Evolutionary conservation across 2,113 vertebrate genomes (phyloP).

Genomic region (Mungos mungo): DNA sequence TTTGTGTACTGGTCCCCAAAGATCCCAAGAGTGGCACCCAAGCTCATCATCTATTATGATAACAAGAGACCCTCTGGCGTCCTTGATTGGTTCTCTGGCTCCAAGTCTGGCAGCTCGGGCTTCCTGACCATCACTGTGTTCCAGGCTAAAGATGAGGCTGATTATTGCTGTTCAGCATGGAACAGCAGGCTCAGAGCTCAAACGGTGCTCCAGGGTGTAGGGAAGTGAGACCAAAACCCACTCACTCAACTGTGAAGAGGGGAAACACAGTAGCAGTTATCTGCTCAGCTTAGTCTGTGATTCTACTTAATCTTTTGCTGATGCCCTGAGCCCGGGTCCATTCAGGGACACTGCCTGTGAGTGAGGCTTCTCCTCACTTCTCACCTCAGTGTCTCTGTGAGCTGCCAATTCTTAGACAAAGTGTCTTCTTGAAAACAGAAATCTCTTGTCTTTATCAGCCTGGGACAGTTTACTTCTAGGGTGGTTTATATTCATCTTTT

Average conservation of each 20-base stretch:
- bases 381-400: background rate
- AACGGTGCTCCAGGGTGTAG: background rate
- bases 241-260: too few relatives aligned
- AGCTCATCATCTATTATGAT: background rate
- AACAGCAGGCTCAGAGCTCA: rapidly evolving
- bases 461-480: too few relatives aligned
- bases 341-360: too few relatives aligned
- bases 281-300: too few relatives aligned
- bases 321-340: too few relatives aligned
- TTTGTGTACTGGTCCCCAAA: too few relatives aligned
- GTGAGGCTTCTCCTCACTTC: background rate
- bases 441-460: too few relatives aligned
- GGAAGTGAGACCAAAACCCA: background rate
- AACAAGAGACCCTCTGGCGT: background rate
- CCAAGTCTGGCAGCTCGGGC: background rate
- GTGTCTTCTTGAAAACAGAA: background rate
- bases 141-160: background rate
- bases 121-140: background rate
- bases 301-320: too few relatives aligned
- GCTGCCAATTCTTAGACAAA: background rate
- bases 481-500: too few relatives aligned
- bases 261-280: too few relatives aligned
- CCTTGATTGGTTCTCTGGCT: background rate
- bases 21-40: background rate
- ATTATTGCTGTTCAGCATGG: background rate